A percentile compares a stretch with the other conserved stretches of the same genome.
phyloP scores from a whole-genome alignment of 1,140 invertebrate species.

The Bombus balteatus region DNA sequence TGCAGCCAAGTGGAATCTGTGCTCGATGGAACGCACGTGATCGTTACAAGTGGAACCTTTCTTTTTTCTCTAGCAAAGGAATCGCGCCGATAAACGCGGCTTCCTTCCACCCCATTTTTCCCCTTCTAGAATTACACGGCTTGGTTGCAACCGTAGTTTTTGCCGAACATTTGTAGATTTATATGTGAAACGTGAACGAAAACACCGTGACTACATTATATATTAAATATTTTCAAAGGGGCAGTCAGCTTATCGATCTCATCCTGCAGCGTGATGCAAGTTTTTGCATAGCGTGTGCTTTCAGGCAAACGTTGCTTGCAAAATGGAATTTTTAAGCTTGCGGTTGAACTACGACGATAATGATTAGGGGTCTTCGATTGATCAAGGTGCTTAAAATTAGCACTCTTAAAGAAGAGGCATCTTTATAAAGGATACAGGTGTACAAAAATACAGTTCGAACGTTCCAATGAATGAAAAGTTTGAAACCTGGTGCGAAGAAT shows the following conservation, averaged over 20 bases:
- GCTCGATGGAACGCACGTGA: slow-evolving; percentile 16
- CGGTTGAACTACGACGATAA: not conserved
- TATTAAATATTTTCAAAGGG: slow-evolving; percentile 20
- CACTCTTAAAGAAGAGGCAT: not conserved
- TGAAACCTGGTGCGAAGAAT: not conserved
- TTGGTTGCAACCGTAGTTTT: not conserved
- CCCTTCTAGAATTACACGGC: not conserved
- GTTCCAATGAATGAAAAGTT: not conserved
- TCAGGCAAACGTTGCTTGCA: not conserved
- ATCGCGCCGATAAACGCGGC: not conserved
- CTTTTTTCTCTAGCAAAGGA: not conserved
- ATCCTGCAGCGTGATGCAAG: not conserved
- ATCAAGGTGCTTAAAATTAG: not conserved
- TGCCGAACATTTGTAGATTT: slow-evolving; percentile 20
- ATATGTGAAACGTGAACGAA: not conserved
- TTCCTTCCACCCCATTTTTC: not conserved
- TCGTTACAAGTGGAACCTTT: not conserved
- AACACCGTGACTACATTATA: not conserved
- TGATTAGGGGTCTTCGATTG: not conserved
- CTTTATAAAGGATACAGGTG: not conserved
- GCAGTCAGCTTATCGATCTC: slow-evolving; percentile 11
- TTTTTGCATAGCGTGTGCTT: slow-evolving; percentile 3
- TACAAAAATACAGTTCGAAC: not conserved
- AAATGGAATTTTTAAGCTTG: not conserved
- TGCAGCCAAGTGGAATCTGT: not conserved